These are phyloP conservation scores for Zele albiditarsus DNA, from an alignment of 2,888 invertebrate species.

Conservation along the genomic window DNA sequence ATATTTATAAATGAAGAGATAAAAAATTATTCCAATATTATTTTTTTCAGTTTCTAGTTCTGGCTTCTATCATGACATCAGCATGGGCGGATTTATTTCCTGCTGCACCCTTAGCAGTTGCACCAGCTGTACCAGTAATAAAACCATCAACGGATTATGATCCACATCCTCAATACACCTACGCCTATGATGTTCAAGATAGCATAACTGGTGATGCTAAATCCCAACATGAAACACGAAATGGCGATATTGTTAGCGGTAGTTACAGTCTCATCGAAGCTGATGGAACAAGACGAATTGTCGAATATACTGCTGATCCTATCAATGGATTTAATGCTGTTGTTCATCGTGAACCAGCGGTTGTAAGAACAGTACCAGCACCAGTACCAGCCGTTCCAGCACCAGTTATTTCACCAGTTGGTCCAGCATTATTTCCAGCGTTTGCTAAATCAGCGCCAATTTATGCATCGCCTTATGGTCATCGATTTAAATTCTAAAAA, in stretches of 20 bases:
- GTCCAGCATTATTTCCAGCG: conserved; percentile 1
- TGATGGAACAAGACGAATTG: conserved; percentile 65
- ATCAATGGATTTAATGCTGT: conserved; percentile 68
- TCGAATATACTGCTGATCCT: conserved; percentile 67
- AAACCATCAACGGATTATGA: conserved; percentile 58
- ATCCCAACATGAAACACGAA: conserved; percentile 64
- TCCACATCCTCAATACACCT: conserved; percentile 67
- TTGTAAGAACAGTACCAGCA: conserved; percentile 54
- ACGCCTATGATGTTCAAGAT: conserved; percentile 66
- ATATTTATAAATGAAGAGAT: background rate
- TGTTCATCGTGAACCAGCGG: conserved; percentile 64
- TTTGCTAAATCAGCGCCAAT: background rate
- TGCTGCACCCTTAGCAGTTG: conserved; percentile 53
- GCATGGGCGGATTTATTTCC: conserved; percentile 53
- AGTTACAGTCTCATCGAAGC: conserved; percentile 68
- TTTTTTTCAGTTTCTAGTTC: conserved; percentile 50
- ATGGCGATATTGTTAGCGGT: conserved; percentile 66
- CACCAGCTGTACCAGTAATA: conserved; percentile 48
- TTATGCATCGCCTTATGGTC: background rate
- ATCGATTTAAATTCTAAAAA: background rate
- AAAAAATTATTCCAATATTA: background rate
- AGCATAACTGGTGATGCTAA: conserved; percentile 65
- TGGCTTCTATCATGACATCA: conserved; percentile 46
- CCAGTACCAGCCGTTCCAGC: background rate
- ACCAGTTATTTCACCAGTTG: background rate